Evolutionary conservation across 2,797 vertebrate genomes (phyloP).

Genomic region (Carcharodon carcharias): DNA sequence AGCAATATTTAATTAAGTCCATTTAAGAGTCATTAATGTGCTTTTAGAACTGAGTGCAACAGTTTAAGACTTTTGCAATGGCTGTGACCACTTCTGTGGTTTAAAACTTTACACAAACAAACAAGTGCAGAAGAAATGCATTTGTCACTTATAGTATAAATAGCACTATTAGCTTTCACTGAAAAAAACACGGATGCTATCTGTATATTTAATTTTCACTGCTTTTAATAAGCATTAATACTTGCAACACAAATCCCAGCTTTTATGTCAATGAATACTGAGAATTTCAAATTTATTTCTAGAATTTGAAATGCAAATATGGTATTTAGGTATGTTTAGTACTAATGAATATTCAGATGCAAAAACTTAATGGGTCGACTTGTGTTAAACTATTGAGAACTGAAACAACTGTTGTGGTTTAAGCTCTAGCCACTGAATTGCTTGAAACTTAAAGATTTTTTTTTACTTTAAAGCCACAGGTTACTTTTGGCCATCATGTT

Average conservation of each 20-base stretch:
- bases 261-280: neutral
- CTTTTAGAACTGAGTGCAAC: neutral
- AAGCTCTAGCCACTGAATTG: neutral
- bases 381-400: neutral
- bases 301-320: neutral
- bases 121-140: conserved; percentile 1
- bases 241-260: neutral
- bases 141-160: neutral
- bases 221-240: neutral
- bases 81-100: neutral
- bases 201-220: neutral
- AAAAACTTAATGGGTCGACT: neutral
- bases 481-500: neutral
- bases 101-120: neutral
- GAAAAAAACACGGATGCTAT: neutral
- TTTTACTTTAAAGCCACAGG: neutral
- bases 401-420: neutral
- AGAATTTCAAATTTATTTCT: neutral
- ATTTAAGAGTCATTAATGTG: neutral
- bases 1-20: neutral
- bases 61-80: neutral
- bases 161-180: neutral
- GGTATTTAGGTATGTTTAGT: neutral
- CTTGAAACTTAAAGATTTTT: neutral
- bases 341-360: neutral